A percentile compares a stretch with the other conserved stretches of the same genome.
phyloP scores from a whole-genome alignment of 2,113 vertebrate genomes.

The Trachemys scripta region DNA sequence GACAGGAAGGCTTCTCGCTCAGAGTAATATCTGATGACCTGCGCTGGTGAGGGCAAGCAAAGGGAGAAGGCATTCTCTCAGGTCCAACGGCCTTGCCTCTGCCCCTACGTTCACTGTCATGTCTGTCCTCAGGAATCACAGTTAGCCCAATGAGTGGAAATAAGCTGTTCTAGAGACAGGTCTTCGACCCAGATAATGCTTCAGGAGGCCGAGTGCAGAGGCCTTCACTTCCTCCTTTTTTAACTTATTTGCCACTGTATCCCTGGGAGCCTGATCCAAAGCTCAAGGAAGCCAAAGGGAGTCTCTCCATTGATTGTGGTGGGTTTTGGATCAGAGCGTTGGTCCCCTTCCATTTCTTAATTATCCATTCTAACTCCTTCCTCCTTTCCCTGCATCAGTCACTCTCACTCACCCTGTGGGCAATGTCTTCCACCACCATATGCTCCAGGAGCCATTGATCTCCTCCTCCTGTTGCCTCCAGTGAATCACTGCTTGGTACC shows the following conservation, averaged over 20 bases:
- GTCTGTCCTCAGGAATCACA: background rate
- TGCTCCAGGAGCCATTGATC: background rate
- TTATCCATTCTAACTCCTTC: background rate
- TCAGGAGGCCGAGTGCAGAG: background rate
- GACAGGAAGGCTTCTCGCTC: background rate
- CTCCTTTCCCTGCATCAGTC: background rate
- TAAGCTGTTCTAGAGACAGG: background rate
- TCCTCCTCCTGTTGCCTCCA: background rate
- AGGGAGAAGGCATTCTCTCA: background rate
- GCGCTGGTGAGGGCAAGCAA: fast-evolving
- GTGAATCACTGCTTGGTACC: background rate
- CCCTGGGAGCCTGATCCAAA: fast-evolving
- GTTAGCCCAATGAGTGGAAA: background rate
- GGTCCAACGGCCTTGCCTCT: background rate
- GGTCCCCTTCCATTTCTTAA: background rate
- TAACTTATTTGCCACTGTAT: fast-evolving
- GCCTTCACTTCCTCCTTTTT: background rate
- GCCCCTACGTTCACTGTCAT: background rate
- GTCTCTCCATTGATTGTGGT: background rate
- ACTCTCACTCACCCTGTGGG: background rate
- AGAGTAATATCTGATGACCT: background rate
- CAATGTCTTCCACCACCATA: background rate
- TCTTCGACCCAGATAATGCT: background rate
- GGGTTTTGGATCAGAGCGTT: background rate
- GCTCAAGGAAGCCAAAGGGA: fast-evolving